Base-by-base conservation (phyloP, 2,888 invertebrate genomes). In the Tanytarsus gracilentus region DNA sequence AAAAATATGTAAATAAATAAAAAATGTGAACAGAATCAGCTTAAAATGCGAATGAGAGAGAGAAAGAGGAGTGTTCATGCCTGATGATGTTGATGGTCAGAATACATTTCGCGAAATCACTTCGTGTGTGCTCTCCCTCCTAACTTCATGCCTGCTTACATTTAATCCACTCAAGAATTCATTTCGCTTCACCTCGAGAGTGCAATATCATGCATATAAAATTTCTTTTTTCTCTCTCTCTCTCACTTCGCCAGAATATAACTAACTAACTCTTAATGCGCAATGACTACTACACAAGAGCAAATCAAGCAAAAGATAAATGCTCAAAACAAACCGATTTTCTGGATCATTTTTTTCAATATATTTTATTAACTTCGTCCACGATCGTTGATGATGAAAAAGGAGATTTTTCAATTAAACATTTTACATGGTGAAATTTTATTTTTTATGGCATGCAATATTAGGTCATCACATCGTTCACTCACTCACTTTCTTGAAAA, bases 381-480 rank as follows among this genome's bases (percentile, higher is more conserved):
- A n/a, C n/a, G 40, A 40, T 8, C 8, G 29, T n/a, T n/a, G n/a
- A n/a, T n/a, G 33, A 9, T n/a, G 9, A 33, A 25, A 11, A 21
- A 48, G 48, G 48, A 21, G 48, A 48, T 48, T 48, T 50, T 50
- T 50, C 50, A 50, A 50, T 50, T 50, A 50, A 50, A 27, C 50
- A 50, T 50, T 26, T 50, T 50, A n/a, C 26, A 23, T 27, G 14
- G 11, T 14, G 40, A 40, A 8, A 14, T 40, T 8, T 40, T 16
- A 33, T 9, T n/a, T 33, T 9, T 11, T 9, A n/a, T 11, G 33
- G 33, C 9, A 33, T 33, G 9, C n/a, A 11, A 33, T 33, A n/a
- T n/a, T 11, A 4, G 33, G 11, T 11, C 33, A n/a, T 33, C 9
- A 11, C 9, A 33, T 11, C n/a, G 40, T 40, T 14, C 7, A 18